Evolutionary conservation across 2,888 invertebrate genomes (phyloP).

Genomic region (Cantharis nigra): DNA sequence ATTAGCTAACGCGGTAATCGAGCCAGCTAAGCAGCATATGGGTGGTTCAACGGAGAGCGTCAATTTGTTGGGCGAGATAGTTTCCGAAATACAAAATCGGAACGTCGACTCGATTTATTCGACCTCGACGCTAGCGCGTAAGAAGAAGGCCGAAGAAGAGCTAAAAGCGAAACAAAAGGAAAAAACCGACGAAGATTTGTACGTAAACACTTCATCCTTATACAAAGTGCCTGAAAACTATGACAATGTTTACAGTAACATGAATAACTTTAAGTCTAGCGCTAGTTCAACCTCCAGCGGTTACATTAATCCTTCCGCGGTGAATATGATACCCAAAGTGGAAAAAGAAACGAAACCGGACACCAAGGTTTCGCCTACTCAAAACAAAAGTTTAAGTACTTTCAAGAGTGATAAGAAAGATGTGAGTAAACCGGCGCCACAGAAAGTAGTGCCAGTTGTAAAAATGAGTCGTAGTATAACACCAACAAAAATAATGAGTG

Average conservation of each 20-base stretch:
- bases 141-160: conserved; percentile 60
- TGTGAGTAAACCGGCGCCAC: conserved; percentile 31
- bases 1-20: conserved; percentile 53
- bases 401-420: conserved; percentile 44
- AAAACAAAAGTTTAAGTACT: conserved; percentile 40
- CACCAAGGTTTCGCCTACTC: conserved; percentile 29
- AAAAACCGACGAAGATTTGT: conserved; percentile 57
- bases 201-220: conserved; percentile 64
- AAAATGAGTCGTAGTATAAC: conserved; percentile 29
- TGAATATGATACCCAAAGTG: conserved; percentile 64
- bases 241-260: conserved; percentile 68
- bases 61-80: conserved; percentile 84
- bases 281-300: conserved; percentile 71
- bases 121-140: conserved; percentile 70
- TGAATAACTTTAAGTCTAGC: conserved; percentile 63
- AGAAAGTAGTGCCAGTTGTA: conserved; percentile 38
- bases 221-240: conserved; percentile 66
- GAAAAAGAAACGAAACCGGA: conserved; percentile 16
- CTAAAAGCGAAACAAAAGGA: conserved; percentile 48
- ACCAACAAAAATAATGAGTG: conserved; percentile 28
- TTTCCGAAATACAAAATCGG: conserved; percentile 83
- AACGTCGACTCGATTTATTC: conserved; percentile 89
- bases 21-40: conserved; percentile 56
- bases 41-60: conserved; percentile 70
- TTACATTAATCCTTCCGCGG: conserved; percentile 73